A percentile compares a stretch with the other conserved stretches of the same genome.
phyloP scores from a whole-genome alignment of 2,113 vertebrate genomes.

The Sinosuthora webbiana region DNA sequence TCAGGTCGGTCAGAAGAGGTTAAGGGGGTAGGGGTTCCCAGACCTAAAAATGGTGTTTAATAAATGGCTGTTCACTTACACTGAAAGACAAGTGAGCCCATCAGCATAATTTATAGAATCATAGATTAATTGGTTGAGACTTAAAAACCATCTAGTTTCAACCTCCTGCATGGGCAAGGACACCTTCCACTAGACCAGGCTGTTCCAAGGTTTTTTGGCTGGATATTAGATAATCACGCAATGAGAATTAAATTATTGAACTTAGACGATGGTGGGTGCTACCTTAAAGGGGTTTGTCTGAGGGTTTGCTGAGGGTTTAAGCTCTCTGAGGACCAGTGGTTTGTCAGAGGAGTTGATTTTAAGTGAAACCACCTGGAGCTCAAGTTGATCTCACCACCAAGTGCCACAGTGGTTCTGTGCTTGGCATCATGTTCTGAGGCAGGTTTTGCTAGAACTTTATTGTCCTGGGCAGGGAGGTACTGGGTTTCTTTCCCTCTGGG shows the following conservation, averaged over 20 bases:
- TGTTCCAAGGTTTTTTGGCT: not conserved
- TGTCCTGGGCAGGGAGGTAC: not conserved
- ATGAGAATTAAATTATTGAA: not conserved
- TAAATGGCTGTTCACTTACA: not conserved
- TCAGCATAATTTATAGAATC: not conserved
- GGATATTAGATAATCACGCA: not conserved
- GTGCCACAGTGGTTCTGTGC: too few relatives aligned
- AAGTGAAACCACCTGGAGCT: not conserved
- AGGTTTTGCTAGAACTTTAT: not conserved
- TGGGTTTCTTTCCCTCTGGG: not conserved
- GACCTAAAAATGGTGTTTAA: not conserved
- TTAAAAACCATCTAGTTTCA: not conserved
- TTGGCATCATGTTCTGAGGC: not conserved
- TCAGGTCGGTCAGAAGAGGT: not conserved
- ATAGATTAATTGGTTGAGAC: not conserved
- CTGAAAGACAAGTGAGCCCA: not conserved
- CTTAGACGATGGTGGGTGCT: not conserved
- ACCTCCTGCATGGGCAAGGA: not conserved
- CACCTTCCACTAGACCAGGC: not conserved
- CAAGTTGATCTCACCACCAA: not conserved
- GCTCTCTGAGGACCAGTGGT: not conserved
- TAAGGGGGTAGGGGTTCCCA: not conserved
- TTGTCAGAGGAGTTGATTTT: not conserved
- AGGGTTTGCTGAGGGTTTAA: not conserved
- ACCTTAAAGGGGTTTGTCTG: not conserved